Evolutionary conservation across 2,888 invertebrate species (phyloP), one percentile per base, ranked within the genome.

Genomic region (Stegana nigrithorax): DNA sequence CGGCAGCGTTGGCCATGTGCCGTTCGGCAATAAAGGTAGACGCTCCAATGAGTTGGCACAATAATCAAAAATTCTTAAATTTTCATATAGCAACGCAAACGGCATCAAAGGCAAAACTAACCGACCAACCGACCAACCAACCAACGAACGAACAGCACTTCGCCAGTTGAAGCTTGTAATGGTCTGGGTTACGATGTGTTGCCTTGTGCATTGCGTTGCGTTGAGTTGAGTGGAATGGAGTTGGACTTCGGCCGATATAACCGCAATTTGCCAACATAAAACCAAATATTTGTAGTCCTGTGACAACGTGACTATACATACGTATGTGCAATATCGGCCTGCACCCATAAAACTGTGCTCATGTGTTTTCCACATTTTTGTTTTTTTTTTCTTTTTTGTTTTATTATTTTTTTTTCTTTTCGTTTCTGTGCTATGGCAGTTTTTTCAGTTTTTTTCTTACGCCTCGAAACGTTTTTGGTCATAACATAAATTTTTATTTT

Each of bases 401-500:
- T n/a, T n/a, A n/a, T n/a, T n/a, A n/a, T n/a, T n/a, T n/a, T n/a
- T n/a, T n/a, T n/a, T n/a, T n/a, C n/a, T n/a, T n/a, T n/a, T n/a
- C n/a, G n/a, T 14, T 2, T 39, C 6, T 36, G 10, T 55, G 32
- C 17, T 55, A 19, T 36, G 36, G 17, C 21, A 12, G 17, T 53
- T 32, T 10, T 53, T 2, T 53, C 12, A 25, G 17, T 45, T 58
- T 7, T 44, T 32, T 14, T n/a, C 26, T 10, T 60, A 39, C 39
- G 27, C 45, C 26, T 62, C 59, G n/a, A n/a, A n/a, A n/a, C n/a
- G n/a, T n/a, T n/a, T 53, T 60, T 55, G 62, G 56, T 59, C 61
- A 65, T 66, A 59, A 44, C 65, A 62, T 68, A 68, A 65, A 68
- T 65, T 63, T 66, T 66, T 66, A 66, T 65, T 64, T 68, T 60